Percentiles rank a stretch among this genome's conserved stretches.
These are phyloP conservation scores for Cyanoderma ruficeps DNA, from an alignment of 2,113 vertebrate genomes.

Conservation along the genomic window DNA sequence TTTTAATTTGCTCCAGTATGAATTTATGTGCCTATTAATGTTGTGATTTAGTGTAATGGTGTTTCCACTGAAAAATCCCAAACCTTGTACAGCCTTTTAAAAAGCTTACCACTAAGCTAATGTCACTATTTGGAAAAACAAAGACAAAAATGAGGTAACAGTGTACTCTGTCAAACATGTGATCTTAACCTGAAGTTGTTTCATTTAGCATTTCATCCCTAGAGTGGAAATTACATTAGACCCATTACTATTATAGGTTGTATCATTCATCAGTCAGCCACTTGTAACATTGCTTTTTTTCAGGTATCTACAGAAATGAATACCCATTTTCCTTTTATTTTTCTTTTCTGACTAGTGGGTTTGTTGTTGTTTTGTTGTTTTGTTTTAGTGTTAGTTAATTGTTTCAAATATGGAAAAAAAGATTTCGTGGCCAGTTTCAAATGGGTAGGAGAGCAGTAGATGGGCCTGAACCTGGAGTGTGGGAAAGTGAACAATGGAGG, in stretches of 20 bases:
- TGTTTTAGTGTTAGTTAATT: not conserved
- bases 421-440: not conserved
- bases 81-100: not conserved
- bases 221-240: not conserved
- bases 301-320: not conserved
- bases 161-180: not conserved
- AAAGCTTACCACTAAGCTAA: not conserved
- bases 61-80: not conserved
- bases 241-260: not conserved
- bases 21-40: not conserved
- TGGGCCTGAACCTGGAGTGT: constrained; percentile 25
- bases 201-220: not conserved
- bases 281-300: not conserved
- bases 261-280: not conserved
- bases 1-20: not conserved
- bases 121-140: not conserved
- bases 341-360: not conserved
- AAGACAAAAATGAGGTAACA: not conserved
- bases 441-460: not conserved
- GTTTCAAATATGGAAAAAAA: constrained; percentile 13
- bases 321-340: not conserved
- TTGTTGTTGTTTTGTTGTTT: not conserved
- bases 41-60: not conserved
- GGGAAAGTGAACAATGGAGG: constrained; percentile 51
- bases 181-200: not conserved